A percentile compares a stretch with the other conserved stretches of the same genome.
phyloP scores from a whole-genome alignment of 2,797 vertebrate genomes.

The Menidia menidia region DNA sequence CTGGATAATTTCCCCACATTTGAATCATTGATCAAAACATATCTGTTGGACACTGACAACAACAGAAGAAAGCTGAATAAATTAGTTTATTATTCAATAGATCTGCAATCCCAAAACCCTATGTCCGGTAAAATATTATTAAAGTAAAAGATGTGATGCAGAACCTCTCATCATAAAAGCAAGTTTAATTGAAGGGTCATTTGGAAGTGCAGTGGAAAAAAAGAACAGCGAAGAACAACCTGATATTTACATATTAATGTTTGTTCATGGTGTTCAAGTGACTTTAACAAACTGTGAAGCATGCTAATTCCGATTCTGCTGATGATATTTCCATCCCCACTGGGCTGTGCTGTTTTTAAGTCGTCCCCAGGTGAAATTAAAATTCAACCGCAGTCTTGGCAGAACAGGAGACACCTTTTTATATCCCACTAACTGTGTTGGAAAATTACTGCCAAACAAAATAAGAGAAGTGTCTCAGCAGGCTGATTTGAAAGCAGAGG shows the following conservation, averaged over 20 bases:
- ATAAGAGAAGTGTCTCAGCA: slow-evolving; percentile 50
- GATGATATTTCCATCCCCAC: slow-evolving; percentile 48
- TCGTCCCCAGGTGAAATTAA: slow-evolving; percentile 50
- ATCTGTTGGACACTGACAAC: not conserved
- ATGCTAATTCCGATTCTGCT: slow-evolving; percentile 31
- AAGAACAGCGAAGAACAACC: slow-evolving; percentile 25
- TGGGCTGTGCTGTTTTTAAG: slow-evolving; percentile 53
- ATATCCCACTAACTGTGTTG: slow-evolving; percentile 39
- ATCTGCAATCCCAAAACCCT: not conserved
- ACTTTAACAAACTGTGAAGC: too few relatives aligned
- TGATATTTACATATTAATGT: slow-evolving; percentile 58
- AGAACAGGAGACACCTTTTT: slow-evolving; percentile 37
- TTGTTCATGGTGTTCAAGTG: slow-evolving; percentile 7
- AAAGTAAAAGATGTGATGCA: too few relatives aligned
- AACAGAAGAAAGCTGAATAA: too few relatives aligned
- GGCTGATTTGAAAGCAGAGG: slow-evolving; percentile 9
- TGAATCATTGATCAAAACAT: not conserved
- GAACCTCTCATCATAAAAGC: slow-evolving; percentile 13
- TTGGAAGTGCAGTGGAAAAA: slow-evolving; percentile 13
- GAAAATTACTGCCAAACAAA: slow-evolving; percentile 54
- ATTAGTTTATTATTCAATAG: not conserved
- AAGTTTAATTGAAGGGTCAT: slow-evolving; percentile 53
- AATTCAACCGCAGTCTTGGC: slow-evolving; percentile 31
- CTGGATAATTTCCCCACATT: too few relatives aligned
- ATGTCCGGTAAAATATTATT: slow-evolving; percentile 1